phyloP scores from a whole-genome alignment of 53 echinoderm and acorn worm species.

The Stichopus horrens region DNA sequence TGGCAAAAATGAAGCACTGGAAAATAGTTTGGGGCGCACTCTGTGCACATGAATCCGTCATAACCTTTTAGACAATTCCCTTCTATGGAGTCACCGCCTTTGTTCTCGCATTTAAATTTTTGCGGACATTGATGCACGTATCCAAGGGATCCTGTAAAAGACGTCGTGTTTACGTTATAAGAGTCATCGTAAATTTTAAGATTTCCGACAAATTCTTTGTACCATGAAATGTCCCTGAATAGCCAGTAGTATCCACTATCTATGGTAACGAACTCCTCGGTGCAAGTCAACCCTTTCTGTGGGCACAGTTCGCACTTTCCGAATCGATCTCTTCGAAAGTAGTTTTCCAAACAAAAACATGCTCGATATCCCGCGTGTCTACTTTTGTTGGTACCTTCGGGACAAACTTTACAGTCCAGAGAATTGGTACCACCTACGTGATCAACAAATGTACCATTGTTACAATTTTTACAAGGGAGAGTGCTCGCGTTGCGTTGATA shows the following conservation, averaged over 20 bases:
- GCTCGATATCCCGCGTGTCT: conserved; percentile 29
- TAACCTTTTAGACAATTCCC: neutral
- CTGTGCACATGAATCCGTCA: conserved; percentile 4
- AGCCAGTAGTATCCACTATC: conserved; percentile 22
- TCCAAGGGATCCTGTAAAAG: neutral
- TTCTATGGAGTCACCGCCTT: neutral
- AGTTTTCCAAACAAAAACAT: conserved; percentile 22
- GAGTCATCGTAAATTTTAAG: neutral
- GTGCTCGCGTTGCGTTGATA: neutral
- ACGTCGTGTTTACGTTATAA: neutral
- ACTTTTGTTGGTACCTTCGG: conserved; percentile 19
- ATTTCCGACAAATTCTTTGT: conserved; percentile 7
- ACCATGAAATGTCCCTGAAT: conserved; percentile 8
- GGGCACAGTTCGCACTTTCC: conserved; percentile 6
- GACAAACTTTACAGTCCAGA: conserved; percentile 40
- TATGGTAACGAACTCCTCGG: conserved; percentile 11
- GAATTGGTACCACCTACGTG: neutral
- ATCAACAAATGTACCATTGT: conserved; percentile 34
- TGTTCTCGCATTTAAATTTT: conserved; percentile 11
- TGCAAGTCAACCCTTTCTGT: neutral
- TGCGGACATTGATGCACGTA: conserved; percentile 6
- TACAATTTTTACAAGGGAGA: conserved; percentile 29
- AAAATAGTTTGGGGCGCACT: neutral
- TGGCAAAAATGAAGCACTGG: neutral
- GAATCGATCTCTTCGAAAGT: conserved; percentile 26